Percentiles rank a stretch among this genome's conserved stretches.
Evolutionary conservation across 1,140 invertebrate genomes (phyloP).

Genomic region (Eueides isabella): DNA sequence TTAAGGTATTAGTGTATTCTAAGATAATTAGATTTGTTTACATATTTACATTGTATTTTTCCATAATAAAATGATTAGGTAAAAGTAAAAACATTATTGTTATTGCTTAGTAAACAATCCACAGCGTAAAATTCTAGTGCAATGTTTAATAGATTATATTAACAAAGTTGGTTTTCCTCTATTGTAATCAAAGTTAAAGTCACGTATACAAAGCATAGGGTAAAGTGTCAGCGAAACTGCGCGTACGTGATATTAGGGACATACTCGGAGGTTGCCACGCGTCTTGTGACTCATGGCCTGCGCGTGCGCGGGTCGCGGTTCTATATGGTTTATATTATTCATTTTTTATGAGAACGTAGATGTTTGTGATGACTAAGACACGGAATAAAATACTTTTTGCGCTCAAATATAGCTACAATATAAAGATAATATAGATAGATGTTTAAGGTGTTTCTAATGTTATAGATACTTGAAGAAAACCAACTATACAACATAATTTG

Average conservation of each 20-base stretch:
- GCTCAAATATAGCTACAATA: too few relatives aligned
- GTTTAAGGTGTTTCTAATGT: too few relatives aligned
- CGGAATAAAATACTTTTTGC: neutral
- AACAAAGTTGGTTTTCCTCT: conserved; percentile 43
- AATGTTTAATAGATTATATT: conserved; percentile 16
- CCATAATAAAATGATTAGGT: neutral
- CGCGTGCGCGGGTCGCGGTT: conserved; percentile 18
- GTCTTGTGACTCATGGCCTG: conserved; percentile 36
- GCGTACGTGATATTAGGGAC: conserved; percentile 41
- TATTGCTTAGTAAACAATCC: conserved; percentile 6
- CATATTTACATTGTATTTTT: neutral
- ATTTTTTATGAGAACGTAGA: neutral
- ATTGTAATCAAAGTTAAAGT: conserved; percentile 28
- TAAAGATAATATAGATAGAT: too few relatives aligned
- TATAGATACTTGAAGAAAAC: too few relatives aligned
- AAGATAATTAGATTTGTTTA: neutral
- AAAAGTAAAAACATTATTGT: neutral
- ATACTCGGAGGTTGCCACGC: conserved; percentile 33
- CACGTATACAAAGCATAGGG: conserved; percentile 43
- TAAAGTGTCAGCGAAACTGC: conserved; percentile 41
- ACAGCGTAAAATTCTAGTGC: neutral
- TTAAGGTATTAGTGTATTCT: neutral
- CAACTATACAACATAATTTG: too few relatives aligned
- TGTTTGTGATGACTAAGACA: neutral
- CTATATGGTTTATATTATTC: conserved; percentile 5